phyloP scores from a whole-genome alignment of 30 jellyfish, hydroid and myxozoan species.

The Cassiopea xamachana region DNA sequence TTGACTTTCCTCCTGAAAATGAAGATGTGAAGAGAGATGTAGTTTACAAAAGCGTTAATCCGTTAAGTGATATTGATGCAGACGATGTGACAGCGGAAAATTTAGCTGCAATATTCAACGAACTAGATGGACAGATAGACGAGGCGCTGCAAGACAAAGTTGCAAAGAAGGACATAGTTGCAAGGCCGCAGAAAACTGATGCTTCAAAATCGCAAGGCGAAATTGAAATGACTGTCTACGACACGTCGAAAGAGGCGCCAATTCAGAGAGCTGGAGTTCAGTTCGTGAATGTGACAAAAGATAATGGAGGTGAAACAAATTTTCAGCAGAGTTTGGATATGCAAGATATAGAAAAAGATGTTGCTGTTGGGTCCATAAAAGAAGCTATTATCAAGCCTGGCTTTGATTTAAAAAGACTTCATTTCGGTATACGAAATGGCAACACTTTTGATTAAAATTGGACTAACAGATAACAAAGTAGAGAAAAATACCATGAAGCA shows the following conservation, averaged over 20 bases:
- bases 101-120: conserved; percentile 78
- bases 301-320: conserved; percentile 41
- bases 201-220: conserved; percentile 29
- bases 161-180: conserved; percentile 52
- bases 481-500: no score
- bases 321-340: conserved; percentile 39
- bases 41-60: conserved; percentile 32
- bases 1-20: conserved; percentile 4
- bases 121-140: conserved; percentile 60
- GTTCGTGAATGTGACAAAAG: conserved; percentile 14
- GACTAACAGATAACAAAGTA: neutral
- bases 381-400: conserved; percentile 3
- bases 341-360: conserved; percentile 11
- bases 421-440: conserved; percentile 75
- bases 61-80: conserved; percentile 49
- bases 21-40: conserved; percentile 42
- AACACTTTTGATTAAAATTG: conserved; percentile 50
- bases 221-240: conserved; percentile 66
- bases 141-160: conserved; percentile 19
- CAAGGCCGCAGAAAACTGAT: conserved; percentile 27
- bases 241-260: conserved; percentile 1
- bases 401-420: conserved; percentile 51
- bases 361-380: neutral
- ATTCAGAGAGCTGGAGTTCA: conserved; percentile 4
- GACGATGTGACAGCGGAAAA: conserved; percentile 81